A percentile compares a stretch with the other conserved stretches of the same genome.
Conservation (phyloP, 2,888 invertebrate species). For the Phanerotoma sp. region DNA sequence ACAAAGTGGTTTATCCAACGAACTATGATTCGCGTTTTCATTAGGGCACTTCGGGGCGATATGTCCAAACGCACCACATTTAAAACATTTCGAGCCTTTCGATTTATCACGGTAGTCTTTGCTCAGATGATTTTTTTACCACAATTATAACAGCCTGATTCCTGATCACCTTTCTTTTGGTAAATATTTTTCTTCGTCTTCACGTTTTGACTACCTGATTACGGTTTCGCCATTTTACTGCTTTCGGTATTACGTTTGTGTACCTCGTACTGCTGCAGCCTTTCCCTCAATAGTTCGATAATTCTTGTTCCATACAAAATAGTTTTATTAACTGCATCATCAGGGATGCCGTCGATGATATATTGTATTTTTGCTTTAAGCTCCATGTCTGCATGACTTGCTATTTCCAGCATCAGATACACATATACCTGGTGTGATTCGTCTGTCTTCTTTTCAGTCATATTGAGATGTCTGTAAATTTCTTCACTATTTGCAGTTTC, state of each 20-base stretch:
- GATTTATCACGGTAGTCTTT: slow-evolving; percentile 6
- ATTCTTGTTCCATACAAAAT: not conserved
- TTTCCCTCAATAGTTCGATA: not conserved
- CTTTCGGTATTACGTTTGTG: not conserved
- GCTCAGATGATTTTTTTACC: slow-evolving; percentile 6
- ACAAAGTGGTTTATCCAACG: too few species aligned
- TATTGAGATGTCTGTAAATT: not conserved
- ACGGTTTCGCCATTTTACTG: not conserved
- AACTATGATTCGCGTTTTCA: too few species aligned
- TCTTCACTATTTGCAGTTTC: not conserved
- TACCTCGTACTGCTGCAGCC: not conserved
- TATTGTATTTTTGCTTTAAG: not conserved
- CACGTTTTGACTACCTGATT: not conserved
- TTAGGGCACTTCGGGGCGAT: not conserved
- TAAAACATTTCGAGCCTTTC: slow-evolving; percentile 14
- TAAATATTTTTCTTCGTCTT: not conserved
- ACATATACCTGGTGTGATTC: slow-evolving; percentile 6
- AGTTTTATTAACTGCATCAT: slow-evolving; percentile 5
- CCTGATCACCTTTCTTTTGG: not conserved
- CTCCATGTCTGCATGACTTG: not conserved
- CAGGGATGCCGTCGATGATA: slow-evolving; percentile 6
- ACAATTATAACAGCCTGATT: slow-evolving; percentile 9
- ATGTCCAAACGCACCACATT: slow-evolving; percentile 3
- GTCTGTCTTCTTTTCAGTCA: not conserved
- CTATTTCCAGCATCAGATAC: slow-evolving; percentile 1